Base-by-base conservation (phyloP, 2,113 vertebrate genomes). In the Pteropus alecto region DNA sequence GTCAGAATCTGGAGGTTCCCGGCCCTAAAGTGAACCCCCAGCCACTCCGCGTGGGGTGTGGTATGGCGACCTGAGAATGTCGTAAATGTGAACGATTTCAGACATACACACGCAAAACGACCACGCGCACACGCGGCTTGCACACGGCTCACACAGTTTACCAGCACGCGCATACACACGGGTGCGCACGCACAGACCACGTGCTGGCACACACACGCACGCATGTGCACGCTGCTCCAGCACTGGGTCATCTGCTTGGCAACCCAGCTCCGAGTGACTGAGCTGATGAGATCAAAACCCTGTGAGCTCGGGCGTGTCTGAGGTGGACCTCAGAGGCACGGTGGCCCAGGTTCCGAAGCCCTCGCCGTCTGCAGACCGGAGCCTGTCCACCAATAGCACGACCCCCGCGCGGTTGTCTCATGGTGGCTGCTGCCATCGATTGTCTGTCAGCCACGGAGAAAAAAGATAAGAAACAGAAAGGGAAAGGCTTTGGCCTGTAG, bases 381-480 rank as follows among this genome's bases (percentile, higher is more conserved):
- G 98, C 94, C 97, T 97, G 98, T 97, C 98, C 98, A 98, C 61
- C 76, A 87, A 97, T 93, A 97, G 96, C 94, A 97, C 97, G 95
- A 98, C 97, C 65, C 82, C 92, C 86, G 86, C 84, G 91, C 97
- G 98, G 98, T 97, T 98, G 97, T 97, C 97, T 98, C 98, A 90
- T 94, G 95, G 97, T 95, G 97, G 97, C 96, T 96, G 96, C 98
- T 98, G 98, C 97, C 98, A 97, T 97, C 97, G 87, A 92, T 95
- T 97, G 97, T 97, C 98, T 98, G 97, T 97, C 96, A 98, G 93
- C 94, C 92, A 89, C 68, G 90, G 94, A 95, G 84, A 14, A 18
- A 5, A 46, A 38, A 30, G 26, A 24, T 0, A 10, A 48, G 90
- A 22, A 73, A 68, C 26, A 41, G n/a, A 43, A 9, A 26, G 60